Conservation (phyloP, 2,113 vertebrate genomes). For the Clarias gariepinus region DNA sequence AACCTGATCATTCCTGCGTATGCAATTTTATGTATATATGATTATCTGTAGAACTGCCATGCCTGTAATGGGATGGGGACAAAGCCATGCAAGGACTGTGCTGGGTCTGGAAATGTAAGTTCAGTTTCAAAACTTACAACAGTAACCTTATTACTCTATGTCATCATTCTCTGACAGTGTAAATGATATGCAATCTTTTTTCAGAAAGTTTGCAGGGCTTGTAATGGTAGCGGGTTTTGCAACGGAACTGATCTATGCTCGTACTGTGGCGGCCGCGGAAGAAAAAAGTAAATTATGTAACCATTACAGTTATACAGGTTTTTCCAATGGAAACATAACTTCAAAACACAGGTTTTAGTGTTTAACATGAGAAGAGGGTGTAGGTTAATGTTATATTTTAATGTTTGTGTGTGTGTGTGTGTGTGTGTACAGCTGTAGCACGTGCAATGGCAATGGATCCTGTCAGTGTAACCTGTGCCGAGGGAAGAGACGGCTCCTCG, state of each 20-base stretch:
- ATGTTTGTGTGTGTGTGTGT: neutral
- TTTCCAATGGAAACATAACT: neutral
- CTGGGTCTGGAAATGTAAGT: conserved; percentile 72
- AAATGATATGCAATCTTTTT: conserved; percentile 15
- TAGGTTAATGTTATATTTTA: neutral
- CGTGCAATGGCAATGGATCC: conserved; percentile 63
- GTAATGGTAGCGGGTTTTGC: conserved; percentile 69
- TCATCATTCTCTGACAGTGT: neutral
- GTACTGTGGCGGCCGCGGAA: conserved; percentile 68
- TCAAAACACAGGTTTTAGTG: neutral
- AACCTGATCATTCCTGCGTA: too few species aligned
- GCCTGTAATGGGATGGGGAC: conserved; percentile 69
- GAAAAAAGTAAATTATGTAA: conserved; percentile 63
- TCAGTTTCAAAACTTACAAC: neutral
- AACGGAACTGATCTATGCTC: conserved; percentile 58
- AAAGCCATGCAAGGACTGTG: conserved; percentile 69
- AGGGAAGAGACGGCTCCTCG: conserved; percentile 69
- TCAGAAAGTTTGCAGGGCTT: conserved; percentile 75
- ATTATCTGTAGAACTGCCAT: conserved; percentile 67
- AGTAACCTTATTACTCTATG: too few species aligned
- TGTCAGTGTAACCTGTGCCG: conserved; percentile 54
- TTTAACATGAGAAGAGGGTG: neutral
- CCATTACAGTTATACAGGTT: neutral
- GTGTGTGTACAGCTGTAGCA: conserved; percentile 57
- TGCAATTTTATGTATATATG: neutral